Percentiles rank a stretch among this genome's conserved stretches.
phyloP scores from a whole-genome alignment of 2,113 vertebrate species.

The Thymallus thymallus region DNA sequence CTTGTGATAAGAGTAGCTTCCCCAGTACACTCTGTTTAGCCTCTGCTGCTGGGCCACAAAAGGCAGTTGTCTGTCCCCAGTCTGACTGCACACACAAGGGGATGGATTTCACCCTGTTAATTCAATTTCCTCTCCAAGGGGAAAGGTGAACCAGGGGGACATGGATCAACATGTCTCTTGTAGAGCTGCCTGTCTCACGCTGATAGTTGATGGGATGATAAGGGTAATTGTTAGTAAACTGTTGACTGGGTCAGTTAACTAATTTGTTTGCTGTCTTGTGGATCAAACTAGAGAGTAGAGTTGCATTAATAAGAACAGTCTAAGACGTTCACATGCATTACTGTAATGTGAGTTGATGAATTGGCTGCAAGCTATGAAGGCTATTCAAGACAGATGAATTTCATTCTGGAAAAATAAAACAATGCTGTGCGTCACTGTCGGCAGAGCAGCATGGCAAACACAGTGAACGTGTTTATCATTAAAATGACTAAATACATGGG shows the following conservation, averaged over 20 bases:
- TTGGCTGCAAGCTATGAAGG: conserved; percentile 48
- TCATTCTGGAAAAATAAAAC: conserved; percentile 41
- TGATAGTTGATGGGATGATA: background rate
- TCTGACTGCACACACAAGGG: conserved; percentile 71
- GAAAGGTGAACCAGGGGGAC: background rate
- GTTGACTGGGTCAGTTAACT: conserved; percentile 1
- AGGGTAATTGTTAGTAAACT: background rate
- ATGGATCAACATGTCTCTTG: background rate
- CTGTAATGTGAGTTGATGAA: conserved; percentile 38
- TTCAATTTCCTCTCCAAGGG: conserved; percentile 63
- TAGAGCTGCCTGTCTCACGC: background rate
- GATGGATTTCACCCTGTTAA: conserved; percentile 66
- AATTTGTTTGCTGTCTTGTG: background rate
- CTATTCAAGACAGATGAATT: conserved; percentile 61
- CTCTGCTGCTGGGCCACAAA: conserved; percentile 47
- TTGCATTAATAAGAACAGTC: background rate
- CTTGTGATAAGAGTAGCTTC: conserved; percentile 60
- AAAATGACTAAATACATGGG: conserved; percentile 55
- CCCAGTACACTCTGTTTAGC: conserved; percentile 39
- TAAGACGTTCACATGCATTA: conserved; percentile 29
- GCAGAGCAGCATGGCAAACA: conserved; percentile 51
- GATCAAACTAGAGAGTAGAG: background rate
- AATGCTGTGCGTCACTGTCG: conserved; percentile 56
- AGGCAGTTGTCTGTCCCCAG: conserved; percentile 53
- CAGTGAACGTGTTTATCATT: conserved; percentile 68